Percentiles rank a stretch among this genome's conserved stretches.
Conservation (phyloP, 2,797 vertebrate genomes). For the Crax fasciolata region DNA sequence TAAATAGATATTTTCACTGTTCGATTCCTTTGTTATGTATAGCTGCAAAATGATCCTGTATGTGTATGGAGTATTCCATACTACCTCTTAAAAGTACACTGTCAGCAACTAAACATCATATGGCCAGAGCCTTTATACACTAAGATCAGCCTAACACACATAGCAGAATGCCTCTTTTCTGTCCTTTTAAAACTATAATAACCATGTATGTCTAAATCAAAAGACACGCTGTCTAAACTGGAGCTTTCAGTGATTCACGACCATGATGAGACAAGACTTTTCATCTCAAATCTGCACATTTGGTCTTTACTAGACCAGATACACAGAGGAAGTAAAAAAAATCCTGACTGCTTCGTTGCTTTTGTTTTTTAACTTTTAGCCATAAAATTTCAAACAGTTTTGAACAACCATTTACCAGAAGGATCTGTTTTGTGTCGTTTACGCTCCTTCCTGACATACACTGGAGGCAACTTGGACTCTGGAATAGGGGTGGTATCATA, state of each 20-base stretch:
- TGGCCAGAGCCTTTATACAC: not conserved
- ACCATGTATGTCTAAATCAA: not conserved
- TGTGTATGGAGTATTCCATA: not conserved
- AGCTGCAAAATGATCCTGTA: not conserved
- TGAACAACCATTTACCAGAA: constrained; percentile 80
- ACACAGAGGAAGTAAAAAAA: not conserved
- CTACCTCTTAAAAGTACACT: not conserved
- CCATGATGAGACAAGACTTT: not conserved
- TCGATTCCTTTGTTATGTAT: not conserved
- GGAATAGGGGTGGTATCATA: constrained; percentile 92
- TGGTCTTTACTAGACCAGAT: not conserved
- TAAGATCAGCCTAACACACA: not conserved
- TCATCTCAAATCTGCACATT: not conserved
- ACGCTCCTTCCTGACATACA: constrained; percentile 93
- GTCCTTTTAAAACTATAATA: not conserved
- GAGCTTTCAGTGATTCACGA: not conserved
- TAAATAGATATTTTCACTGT: not conserved
- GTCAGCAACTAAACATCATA: not conserved
- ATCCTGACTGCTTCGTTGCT: not conserved
- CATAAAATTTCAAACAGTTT: not conserved
- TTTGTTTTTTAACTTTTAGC: not conserved
- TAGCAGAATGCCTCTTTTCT: not conserved
- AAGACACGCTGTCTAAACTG: not conserved
- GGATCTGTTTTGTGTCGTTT: constrained; percentile 93
- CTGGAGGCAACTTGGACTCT: constrained; percentile 91